Evolutionary conservation across 2,888 invertebrate species (phyloP).

Genomic region (Drosophila borborema): DNA sequence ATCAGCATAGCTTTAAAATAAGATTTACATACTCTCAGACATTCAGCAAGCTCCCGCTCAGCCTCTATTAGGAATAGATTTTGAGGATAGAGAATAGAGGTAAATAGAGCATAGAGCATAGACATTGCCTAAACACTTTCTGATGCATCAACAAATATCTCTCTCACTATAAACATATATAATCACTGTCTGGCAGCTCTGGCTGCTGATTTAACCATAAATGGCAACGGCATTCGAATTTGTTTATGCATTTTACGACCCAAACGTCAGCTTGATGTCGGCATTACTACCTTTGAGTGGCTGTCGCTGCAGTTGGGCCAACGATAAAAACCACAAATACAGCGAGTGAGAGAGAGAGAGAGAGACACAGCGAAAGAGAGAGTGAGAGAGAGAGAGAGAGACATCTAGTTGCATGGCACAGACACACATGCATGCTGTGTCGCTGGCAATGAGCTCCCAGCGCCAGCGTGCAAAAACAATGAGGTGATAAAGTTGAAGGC

Average conservation of each 20-base stretch:
- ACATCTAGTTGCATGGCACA: background rate
- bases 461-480: slow-evolving; percentile 71
- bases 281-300: slow-evolving; percentile 50
- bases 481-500: slow-evolving; percentile 79
- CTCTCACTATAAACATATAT: background rate
- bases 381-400: background rate
- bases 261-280: slow-evolving; percentile 32
- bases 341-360: background rate
- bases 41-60: too few species aligned
- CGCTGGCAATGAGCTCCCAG: slow-evolving; percentile 54
- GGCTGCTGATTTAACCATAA: slow-evolving; percentile 16
- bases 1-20: too few species aligned
- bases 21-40: too few species aligned
- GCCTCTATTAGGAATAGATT: too few species aligned
- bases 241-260: slow-evolving; percentile 40
- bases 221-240: slow-evolving; percentile 36
- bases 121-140: background rate
- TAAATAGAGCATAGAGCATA: too few species aligned
- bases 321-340: slow-evolving; percentile 56
- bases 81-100: too few species aligned
- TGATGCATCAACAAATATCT: background rate
- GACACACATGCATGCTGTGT: slow-evolving; percentile 14
- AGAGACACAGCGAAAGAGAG: background rate
- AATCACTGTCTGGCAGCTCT: slow-evolving; percentile 7
- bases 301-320: slow-evolving; percentile 55